Evolutionary conservation across 2,113 vertebrate species (phyloP).

Genomic region (Heterochromis multidens): DNA sequence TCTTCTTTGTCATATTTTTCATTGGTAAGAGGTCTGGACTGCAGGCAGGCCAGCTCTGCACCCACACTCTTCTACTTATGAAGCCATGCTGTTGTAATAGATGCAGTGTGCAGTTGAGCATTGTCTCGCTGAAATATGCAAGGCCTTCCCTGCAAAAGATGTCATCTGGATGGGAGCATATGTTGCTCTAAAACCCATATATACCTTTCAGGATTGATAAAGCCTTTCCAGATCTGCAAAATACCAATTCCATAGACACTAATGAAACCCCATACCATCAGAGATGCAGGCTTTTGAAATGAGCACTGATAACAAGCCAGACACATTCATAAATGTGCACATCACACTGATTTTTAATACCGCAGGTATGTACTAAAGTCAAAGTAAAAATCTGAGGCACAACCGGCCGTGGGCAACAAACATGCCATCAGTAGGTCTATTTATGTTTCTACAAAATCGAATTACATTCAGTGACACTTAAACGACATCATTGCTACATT

Average conservation of each 20-base stretch:
- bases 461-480: not conserved
- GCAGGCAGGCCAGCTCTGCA: not conserved
- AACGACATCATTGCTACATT: not conserved
- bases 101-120: no score
- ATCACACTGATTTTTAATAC: not conserved
- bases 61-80: fast-evolving
- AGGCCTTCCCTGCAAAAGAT: not conserved
- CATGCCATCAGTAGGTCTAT: not conserved
- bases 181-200: not conserved
- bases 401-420: fast-evolving
- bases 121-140: not conserved
- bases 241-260: not conserved
- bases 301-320: not conserved
- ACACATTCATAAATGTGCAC: not conserved
- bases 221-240: not conserved
- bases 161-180: not conserved
- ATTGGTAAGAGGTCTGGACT: not conserved
- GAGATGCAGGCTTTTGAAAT: not conserved
- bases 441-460: not conserved
- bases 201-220: not conserved
- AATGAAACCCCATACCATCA: not conserved
- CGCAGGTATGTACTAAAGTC: not conserved
- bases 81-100: not conserved
- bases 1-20: not conserved
- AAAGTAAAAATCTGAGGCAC: not conserved